Percentiles rank a stretch among this genome's conserved stretches.
phyloP scores from a whole-genome alignment of 1,140 invertebrate genomes.

The Cydia strobilella region DNA sequence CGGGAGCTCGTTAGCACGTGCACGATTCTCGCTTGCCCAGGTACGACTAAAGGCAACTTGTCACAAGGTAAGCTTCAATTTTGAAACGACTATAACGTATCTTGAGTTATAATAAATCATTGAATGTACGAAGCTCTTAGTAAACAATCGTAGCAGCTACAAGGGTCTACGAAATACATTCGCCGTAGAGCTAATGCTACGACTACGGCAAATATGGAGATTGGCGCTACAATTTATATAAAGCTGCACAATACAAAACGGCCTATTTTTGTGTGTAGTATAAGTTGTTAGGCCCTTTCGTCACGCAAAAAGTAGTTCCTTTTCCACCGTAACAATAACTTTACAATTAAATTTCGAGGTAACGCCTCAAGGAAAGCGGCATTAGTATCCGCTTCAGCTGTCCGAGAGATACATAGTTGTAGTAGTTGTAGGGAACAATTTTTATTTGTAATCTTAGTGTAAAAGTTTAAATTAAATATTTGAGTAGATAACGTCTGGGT shows the following conservation, averaged over 20 bases:
- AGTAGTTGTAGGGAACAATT: no score
- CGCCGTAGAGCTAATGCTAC: not conserved
- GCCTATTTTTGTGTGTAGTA: not conserved
- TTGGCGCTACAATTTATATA: not conserved
- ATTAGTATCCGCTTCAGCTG: not conserved
- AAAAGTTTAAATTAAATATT: not conserved
- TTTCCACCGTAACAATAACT: not conserved
- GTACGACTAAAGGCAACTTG: no score
- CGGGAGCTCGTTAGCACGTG: no score
- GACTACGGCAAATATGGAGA: not conserved
- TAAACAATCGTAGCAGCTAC: slow-evolving; percentile 5
- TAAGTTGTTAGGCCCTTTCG: not conserved
- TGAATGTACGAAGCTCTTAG: not conserved
- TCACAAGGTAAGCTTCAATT: no score
- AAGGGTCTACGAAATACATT: not conserved
- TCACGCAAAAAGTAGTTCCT: not conserved
- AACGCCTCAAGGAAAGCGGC: not conserved
- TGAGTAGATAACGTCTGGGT: no score
- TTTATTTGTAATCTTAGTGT: not conserved
- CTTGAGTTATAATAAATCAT: no score
- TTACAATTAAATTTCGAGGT: not conserved
- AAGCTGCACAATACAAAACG: not conserved
- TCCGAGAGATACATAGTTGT: no score
- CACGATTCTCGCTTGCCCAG: no score
- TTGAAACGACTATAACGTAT: no score